Evolutionary conservation across 2,113 vertebrate species (phyloP).

Genomic region (Gila orcuttii): DNA sequence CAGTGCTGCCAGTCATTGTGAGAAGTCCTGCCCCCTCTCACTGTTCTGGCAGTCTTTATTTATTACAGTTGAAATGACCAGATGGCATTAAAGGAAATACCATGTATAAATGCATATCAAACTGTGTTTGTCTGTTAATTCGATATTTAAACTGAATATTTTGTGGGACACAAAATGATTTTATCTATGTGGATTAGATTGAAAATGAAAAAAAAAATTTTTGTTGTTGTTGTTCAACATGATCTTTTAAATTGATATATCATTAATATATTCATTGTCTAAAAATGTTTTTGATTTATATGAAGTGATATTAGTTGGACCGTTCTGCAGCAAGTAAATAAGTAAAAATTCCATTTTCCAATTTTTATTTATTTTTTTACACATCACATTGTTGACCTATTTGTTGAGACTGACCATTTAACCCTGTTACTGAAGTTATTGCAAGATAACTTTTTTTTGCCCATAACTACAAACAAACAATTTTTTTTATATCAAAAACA

Average conservation of each 20-base stretch:
- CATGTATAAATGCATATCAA: slow-evolving; percentile 24
- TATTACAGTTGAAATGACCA: slow-evolving; percentile 42
- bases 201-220: neutral
- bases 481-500: no score
- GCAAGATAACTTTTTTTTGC: no score
- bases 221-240: no score
- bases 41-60: slow-evolving; percentile 45
- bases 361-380: no score
- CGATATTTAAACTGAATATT: neutral
- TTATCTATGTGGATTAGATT: neutral
- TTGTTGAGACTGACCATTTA: no score
- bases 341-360: neutral
- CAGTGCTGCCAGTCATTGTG: slow-evolving; percentile 44
- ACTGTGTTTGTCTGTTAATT: slow-evolving; percentile 8
- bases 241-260: neutral
- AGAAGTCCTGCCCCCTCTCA: slow-evolving; percentile 36
- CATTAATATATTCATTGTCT: neutral
- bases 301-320: neutral
- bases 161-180: neutral
- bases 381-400: no score
- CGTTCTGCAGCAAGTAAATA: neutral
- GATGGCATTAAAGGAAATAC: slow-evolving; percentile 47
- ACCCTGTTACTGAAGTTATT: no score
- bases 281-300: neutral
- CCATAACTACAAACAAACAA: no score